Conservation (phyloP, 2,113 vertebrate genomes). For the Phylloscopus whistleri region DNA sequence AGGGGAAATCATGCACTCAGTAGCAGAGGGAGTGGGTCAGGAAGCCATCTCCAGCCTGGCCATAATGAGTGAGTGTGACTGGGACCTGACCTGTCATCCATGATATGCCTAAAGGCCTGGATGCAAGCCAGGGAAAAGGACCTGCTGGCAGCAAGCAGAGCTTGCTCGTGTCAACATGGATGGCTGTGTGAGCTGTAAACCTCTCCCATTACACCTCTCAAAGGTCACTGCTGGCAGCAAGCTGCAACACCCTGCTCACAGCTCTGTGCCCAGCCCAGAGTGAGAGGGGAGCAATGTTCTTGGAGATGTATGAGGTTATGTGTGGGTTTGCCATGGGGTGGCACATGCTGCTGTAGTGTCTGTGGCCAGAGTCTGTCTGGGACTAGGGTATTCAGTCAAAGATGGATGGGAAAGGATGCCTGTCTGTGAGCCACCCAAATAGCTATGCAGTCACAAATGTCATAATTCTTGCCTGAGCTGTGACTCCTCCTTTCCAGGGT, state of each 20-base stretch:
- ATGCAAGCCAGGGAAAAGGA: neutral
- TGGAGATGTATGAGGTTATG: neutral
- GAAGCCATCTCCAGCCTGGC: neutral
- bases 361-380: neutral
- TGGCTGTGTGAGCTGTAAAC: neutral
- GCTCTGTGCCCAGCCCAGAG: neutral
- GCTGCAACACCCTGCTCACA: neutral
- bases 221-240: neutral
- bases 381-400: neutral
- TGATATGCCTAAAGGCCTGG: neutral
- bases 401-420: neutral
- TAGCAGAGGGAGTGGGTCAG: neutral
- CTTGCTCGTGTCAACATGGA: neutral
- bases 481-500: neutral
- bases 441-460: neutral
- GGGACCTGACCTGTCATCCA: neutral
- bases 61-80: neutral
- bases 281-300: neutral
- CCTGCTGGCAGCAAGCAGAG: neutral
- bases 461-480: neutral
- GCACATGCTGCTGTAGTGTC: neutral
- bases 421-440: neutral
- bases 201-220: neutral
- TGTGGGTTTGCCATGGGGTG: neutral
- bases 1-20: fast-evolving